These are phyloP conservation scores for Rhegmatorhina hoffmannsi DNA, from an alignment of 2,113 vertebrate genomes.

Conservation along the genomic window DNA sequence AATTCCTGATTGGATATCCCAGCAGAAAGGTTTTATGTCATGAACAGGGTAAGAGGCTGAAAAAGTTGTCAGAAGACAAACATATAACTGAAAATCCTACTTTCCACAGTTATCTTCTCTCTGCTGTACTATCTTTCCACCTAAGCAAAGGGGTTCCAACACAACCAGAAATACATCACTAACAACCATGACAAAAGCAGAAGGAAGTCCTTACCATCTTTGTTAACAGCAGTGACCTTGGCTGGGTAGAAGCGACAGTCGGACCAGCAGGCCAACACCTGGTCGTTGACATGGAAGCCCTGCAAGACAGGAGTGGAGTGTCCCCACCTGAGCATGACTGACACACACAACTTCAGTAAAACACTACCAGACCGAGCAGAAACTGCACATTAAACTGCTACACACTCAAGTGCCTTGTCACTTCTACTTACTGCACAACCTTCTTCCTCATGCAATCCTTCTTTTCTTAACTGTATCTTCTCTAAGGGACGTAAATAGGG, in stretches of 20 bases:
- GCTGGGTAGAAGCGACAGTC: slow-evolving; percentile 98
- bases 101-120: neutral
- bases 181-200: neutral
- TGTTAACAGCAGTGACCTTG: slow-evolving; percentile 91
- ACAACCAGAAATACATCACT: neutral
- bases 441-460: slow-evolving; percentile 86
- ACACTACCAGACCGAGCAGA: neutral
- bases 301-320: slow-evolving; percentile 57
- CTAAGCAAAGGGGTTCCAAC: neutral
- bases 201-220: slow-evolving; percentile 85
- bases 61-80: neutral
- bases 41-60: neutral
- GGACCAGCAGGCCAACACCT: slow-evolving; percentile 96
- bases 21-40: neutral
- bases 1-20: neutral
- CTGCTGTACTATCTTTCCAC: neutral
- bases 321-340: neutral
- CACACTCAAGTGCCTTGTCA: neutral
- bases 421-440: slow-evolving; percentile 82
- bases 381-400: neutral
- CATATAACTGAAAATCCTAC: rapidly evolving
- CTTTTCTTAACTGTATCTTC: slow-evolving; percentile 90
- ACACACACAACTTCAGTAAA: neutral
- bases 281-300: slow-evolving; percentile 89
- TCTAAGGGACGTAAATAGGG: slow-evolving; percentile 91